Conservation (phyloP, 2,888 invertebrate species). For the Drosophila birchii region DNA sequence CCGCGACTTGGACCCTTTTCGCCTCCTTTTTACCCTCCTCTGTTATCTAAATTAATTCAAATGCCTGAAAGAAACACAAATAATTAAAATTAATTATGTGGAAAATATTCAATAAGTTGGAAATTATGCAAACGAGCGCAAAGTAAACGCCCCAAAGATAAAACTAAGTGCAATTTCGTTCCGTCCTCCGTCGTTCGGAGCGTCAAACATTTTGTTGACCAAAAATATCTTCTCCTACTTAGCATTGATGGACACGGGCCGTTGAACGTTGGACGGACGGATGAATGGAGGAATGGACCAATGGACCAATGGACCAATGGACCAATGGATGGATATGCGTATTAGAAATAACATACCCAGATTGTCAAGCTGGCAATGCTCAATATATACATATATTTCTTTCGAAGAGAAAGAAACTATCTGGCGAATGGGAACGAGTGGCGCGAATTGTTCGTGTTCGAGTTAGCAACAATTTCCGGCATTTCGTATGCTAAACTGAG, state of each 20-base stretch:
- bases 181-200: conserved; percentile 15
- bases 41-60: conserved; percentile 71
- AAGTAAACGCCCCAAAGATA: conserved; percentile 69
- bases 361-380: conserved; percentile 51
- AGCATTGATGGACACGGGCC: conserved; percentile 62
- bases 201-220: conserved; percentile 51
- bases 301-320: conserved; percentile 18
- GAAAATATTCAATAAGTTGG: conserved; percentile 79
- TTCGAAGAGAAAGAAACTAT: conserved; percentile 42
- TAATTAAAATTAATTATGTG: conserved; percentile 79
- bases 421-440: conserved; percentile 54
- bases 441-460: conserved; percentile 44
- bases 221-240: conserved; percentile 67
- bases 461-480: conserved; percentile 73
- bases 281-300: conserved; percentile 24
- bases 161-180: conserved; percentile 70
- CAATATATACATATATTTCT: conserved; percentile 56
- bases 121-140: conserved; percentile 79
- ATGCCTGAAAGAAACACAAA: conserved; percentile 64
- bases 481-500: conserved; percentile 69
- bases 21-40: conserved; percentile 41
- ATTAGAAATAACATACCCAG: conserved; percentile 33
- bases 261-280: conserved; percentile 16
- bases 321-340: conserved; percentile 35
- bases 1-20: conserved; percentile 73